These are phyloP conservation scores for Chunga burmeisteri DNA, from an alignment of 2,113 vertebrate genomes.

Conservation along the genomic window DNA sequence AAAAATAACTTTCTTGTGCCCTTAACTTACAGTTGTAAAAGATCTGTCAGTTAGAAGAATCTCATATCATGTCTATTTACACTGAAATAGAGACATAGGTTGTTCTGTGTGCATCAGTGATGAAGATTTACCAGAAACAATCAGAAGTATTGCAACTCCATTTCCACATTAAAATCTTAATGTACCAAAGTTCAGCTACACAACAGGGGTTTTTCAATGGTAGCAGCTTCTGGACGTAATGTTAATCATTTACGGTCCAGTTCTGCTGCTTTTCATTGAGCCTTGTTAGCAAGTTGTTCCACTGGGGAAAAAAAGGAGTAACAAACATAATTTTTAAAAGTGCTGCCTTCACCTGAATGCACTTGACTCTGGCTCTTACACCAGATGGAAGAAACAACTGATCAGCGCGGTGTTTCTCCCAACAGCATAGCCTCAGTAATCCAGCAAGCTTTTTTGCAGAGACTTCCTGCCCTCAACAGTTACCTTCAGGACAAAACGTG, in stretches of 20 bases:
- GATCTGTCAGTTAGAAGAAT: not conserved
- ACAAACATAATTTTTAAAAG: not conserved
- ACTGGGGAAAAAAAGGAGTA: not conserved
- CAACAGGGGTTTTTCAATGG: not conserved
- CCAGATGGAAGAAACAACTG: not conserved
- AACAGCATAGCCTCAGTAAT: not conserved
- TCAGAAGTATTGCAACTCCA: not conserved
- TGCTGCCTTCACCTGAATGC: not conserved
- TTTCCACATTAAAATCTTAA: not conserved
- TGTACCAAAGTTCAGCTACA: not conserved
- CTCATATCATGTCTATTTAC: fast-evolving
- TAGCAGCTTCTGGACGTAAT: not conserved
- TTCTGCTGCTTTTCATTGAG: not conserved
- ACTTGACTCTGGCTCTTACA: not conserved
- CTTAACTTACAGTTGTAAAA: not conserved
- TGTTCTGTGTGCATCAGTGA: not conserved
- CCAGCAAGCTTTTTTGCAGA: not conserved
- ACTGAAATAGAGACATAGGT: not conserved
- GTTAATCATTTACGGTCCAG: not conserved
- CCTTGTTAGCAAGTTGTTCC: not conserved
- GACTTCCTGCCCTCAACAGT: not conserved
- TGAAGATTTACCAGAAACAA: not conserved
- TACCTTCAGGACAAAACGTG: not conserved
- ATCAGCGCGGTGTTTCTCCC: not conserved
- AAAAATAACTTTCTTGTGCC: not conserved